Percentiles rank a stretch among this genome's conserved stretches.
These are phyloP conservation scores for Octodonta nipae DNA, from an alignment of 2,888 invertebrate species.

Conservation along the genomic window DNA sequence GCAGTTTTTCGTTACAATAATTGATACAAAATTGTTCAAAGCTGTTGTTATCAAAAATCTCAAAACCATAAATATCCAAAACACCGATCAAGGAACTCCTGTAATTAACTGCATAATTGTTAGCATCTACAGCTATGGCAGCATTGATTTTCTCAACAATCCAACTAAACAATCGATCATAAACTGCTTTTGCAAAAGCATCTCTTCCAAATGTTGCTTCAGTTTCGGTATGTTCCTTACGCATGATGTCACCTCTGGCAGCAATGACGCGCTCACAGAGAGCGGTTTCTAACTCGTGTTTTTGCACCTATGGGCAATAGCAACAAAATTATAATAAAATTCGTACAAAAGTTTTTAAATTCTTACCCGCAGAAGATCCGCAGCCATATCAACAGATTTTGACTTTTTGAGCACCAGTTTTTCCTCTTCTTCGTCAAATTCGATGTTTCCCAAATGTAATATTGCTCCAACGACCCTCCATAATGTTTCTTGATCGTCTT, in stretches of 20 bases:
- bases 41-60: conserved; percentile 92
- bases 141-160: conserved; percentile 85
- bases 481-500: conserved; percentile 49
- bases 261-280: conserved; percentile 81
- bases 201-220: conserved; percentile 83
- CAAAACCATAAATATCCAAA: conserved; percentile 96
- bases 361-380: conserved; percentile 49
- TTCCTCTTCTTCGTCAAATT: conserved; percentile 42
- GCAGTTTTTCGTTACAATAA: conserved; percentile 96
- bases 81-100: conserved; percentile 82
- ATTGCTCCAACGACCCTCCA: conserved; percentile 88
- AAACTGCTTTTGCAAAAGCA: conserved; percentile 89
- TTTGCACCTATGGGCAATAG: too few species aligned
- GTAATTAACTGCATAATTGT: conserved; percentile 39
- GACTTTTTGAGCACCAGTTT: conserved; percentile 45
- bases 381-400: conserved; percentile 45
- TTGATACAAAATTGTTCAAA: conserved; percentile 99
- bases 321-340: too few species aligned
- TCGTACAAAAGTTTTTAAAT: too few species aligned
- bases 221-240: conserved; percentile 72
- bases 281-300: conserved; percentile 52
- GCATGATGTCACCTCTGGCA: conserved; percentile 82
- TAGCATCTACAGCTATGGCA: conserved; percentile 65
- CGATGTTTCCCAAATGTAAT: conserved; percentile 56
- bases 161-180: conserved; percentile 88